These are phyloP conservation scores for Synaphobranchus kaupii DNA, from an alignment of 2,797 vertebrate species.

Conservation along the genomic window DNA sequence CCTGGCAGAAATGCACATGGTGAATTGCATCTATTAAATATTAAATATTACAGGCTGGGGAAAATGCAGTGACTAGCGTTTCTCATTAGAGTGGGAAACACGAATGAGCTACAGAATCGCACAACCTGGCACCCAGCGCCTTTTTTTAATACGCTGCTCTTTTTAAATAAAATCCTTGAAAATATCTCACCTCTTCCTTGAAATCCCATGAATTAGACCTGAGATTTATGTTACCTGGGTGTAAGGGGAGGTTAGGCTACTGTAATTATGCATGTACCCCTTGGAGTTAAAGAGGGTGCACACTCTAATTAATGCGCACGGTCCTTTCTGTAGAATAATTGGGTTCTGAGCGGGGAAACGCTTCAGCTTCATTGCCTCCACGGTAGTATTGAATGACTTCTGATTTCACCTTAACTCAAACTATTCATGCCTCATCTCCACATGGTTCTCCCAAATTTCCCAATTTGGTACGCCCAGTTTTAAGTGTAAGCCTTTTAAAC, in stretches of 20 bases:
- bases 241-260: background rate
- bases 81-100: background rate
- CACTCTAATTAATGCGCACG: background rate
- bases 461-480: background rate
- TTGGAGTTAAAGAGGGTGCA: background rate
- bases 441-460: background rate
- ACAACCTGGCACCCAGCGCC: background rate
- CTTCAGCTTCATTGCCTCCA: background rate
- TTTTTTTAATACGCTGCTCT: background rate
- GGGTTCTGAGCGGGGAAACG: background rate
- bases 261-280: background rate
- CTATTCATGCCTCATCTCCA: background rate
- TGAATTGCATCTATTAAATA: background rate
- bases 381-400: background rate
- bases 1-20: background rate
- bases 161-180: conserved; percentile 4
- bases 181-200: background rate
- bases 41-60: background rate
- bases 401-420: background rate
- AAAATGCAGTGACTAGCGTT: background rate
- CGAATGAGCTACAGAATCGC: background rate
- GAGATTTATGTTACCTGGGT: conserved; percentile 18
- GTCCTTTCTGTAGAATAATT: background rate
- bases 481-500: background rate
- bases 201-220: conserved; percentile 8